These are phyloP conservation scores for Nephrotoma flavescens DNA, from an alignment of 2,888 invertebrate genomes.

Conservation along the genomic window DNA sequence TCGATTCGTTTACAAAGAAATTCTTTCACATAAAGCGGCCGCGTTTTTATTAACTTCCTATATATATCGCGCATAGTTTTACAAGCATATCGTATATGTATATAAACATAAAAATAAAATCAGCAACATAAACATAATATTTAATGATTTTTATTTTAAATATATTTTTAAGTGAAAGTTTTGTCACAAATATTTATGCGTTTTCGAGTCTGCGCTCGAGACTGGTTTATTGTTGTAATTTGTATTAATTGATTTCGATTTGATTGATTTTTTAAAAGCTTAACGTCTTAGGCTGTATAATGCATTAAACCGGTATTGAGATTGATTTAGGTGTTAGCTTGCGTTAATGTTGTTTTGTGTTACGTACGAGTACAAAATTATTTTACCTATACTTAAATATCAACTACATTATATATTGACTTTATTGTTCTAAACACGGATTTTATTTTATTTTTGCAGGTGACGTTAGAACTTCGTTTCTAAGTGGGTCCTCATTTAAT, in stretches of 20 bases:
- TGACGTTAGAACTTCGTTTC: conserved; percentile 58
- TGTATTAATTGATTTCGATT: not conserved
- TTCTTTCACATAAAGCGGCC: not conserved
- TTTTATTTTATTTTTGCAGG: conserved; percentile 34
- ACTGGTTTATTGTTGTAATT: not conserved
- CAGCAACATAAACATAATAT: not conserved
- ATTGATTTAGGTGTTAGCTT: not conserved
- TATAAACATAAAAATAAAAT: not conserved
- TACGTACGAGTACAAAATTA: no score
- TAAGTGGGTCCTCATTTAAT: conserved; percentile 71
- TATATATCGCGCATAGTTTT: not conserved
- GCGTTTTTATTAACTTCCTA: not conserved
- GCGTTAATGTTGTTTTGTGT: not conserved
- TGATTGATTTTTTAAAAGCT: not conserved
- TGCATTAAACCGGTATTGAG: not conserved
- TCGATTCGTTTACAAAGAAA: not conserved
- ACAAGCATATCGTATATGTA: not conserved
- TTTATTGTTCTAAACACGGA: no score
- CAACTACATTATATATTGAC: no score
- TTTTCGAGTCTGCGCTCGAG: not conserved
- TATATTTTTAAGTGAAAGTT: not conserved
- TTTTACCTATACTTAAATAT: no score
- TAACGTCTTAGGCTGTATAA: not conserved
- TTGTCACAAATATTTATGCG: not conserved
- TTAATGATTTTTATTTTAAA: not conserved